Base-by-base conservation (phyloP, 2,113 vertebrate species). In the Dasyprocta punctata region DNA sequence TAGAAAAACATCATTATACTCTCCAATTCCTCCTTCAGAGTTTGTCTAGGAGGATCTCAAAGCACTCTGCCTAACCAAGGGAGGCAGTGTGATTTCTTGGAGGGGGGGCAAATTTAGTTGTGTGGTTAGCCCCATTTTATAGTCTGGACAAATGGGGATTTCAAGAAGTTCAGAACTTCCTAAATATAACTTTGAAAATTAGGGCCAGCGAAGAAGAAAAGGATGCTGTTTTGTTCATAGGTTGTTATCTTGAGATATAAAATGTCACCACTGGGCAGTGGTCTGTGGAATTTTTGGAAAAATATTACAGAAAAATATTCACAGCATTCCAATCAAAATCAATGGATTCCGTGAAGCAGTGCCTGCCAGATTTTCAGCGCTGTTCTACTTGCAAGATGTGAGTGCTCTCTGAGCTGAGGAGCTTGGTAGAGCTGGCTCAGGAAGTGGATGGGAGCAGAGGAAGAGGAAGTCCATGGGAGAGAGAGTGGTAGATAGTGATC, bases 1-100 rank as follows among this genome's bases (percentile, higher is more conserved):
- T 97, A 95, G 94, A 71, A 90, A 98, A 97, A 93, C 96, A 97
- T 96, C 94, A 94, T 97, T 98, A 97, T 96, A 38, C 52, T 97
- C 86, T 94, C 82, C 97, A 97, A 94, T 92, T 89, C 89, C 52
- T 96, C 58, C 83, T 94, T 94, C 73, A 92, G 30, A n/a, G 91
- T 92, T 97, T 98, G 92, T 91, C 93, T 93, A 24, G 17, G 60
- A 91, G 38, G 89, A 95, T 97, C 96, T 94, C 95, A 92, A 94
- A 94, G 94, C 83, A 52, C 91, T 94, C 89, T 19, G 38, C 85
- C 77, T 86, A 58, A 90, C 83, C 17, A 2, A 47, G 36, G 86
- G n/a, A 96, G 54, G 58, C 28, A 54, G 0, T 73, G 92, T 19
- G 47, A 54, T 73, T 90, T 86, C 61, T 95, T 47, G 17, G 5